Percentiles rank a stretch among this genome's conserved stretches.
Conservation (phyloP, 2,797 vertebrate species). For the Eospalax fontanierii region DNA sequence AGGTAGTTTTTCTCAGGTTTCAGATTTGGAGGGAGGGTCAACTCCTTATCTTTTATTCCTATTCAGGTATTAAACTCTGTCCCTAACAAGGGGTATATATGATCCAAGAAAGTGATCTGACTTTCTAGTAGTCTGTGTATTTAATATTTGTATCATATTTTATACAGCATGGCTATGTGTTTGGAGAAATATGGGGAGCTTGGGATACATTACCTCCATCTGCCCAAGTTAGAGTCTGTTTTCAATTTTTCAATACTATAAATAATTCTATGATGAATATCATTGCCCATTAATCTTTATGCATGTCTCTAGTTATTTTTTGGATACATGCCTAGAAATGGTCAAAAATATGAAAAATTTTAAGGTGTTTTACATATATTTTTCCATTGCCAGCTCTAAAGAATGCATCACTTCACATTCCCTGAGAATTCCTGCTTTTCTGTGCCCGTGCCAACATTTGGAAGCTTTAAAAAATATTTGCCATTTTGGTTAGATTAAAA, state of each 20-base stretch:
- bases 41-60: conserved; percentile 8
- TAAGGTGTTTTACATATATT: conserved; percentile 68
- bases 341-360: conserved; percentile 70
- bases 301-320: conserved; percentile 75
- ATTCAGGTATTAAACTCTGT: conserved; percentile 32
- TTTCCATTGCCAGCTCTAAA: conserved; percentile 25
- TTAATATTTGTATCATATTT: conserved; percentile 61
- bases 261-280: conserved; percentile 76
- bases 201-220: conserved; percentile 63
- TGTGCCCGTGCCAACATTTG: conserved; percentile 55
- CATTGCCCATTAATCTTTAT: conserved; percentile 72
- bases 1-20: not conserved
- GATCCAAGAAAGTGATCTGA: not conserved
- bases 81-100: not conserved
- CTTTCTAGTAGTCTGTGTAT: conserved; percentile 25
- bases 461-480: conserved; percentile 19
- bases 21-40: not conserved
- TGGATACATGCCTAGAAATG: conserved; percentile 79
- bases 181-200: conserved; percentile 62
- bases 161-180: conserved; percentile 35
- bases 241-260: conserved; percentile 77
- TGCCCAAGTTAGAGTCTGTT: conserved; percentile 73
- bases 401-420: conserved; percentile 61
- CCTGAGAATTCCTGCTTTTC: conserved; percentile 57
- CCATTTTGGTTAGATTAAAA: conserved; percentile 21